Base-by-base conservation (phyloP, 2,113 vertebrate genomes). In the Dendropsophus ebraccatus region DNA sequence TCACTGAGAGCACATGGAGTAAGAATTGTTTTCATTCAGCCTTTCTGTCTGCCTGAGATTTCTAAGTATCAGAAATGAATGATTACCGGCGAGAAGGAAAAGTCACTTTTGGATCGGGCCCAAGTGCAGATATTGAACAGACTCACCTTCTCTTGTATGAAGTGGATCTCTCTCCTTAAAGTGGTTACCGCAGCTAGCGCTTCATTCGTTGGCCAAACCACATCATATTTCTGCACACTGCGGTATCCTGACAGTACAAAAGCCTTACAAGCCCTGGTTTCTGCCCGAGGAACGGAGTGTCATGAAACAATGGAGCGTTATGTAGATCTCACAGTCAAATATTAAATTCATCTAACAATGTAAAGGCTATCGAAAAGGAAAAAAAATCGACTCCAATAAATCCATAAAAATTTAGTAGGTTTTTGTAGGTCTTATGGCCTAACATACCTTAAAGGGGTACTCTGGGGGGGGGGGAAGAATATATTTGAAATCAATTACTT, bases 1-100 rank as follows among this genome's bases (percentile, higher is more conserved):
- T 86, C 84, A 80, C 62, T 86, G 77, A 80, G 41, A 70, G 50
- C 76, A 86, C 69, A 58, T 86, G 75, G 62, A 56, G 32, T 47
- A 28, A 25, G 49, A 35, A 70, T 30, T 41, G 84, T 56, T 86
- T 79, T 80, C 75, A 28, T 86, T 86, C 84, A 80, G 49, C n/a
- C 62, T 72, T 52, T 86, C 37, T 70, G 47, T 56, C 65, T 80
- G 50, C 60, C 72, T 70, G 50, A 70, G 17, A 85, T 69, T 45
- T 60, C 67, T 58, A 58, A 86, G 58, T 74, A 80, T 80, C 65
- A 79, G 32, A 52, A 79, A 70, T 80, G 62, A 86, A 72, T 56
- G 84, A 86, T 86, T 72, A 78, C 62, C 13, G 8, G 1, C 32
- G 50, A 54, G 67, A 72, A 72, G 62, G 41, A 70, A 80, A 86